phyloP scores from a whole-genome alignment of 2,797 vertebrate genomes.

The Varecia variegata region DNA sequence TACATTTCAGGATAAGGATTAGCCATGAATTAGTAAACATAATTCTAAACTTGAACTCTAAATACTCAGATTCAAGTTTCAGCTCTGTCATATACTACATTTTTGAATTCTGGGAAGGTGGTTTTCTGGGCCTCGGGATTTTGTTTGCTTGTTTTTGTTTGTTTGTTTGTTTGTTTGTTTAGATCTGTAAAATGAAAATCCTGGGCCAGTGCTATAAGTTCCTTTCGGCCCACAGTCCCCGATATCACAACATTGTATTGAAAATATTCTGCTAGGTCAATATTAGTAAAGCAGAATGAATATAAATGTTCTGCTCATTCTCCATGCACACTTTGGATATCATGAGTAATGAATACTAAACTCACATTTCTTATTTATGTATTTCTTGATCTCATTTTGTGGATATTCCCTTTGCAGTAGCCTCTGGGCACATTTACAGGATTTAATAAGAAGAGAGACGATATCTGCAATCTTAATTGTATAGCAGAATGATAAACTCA shows the following conservation, averaged over 20 bases:
- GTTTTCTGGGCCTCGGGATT: neutral
- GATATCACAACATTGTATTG: neutral
- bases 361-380: conserved; percentile 73
- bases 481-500: conserved; percentile 70
- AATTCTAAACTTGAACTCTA: neutral
- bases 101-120: neutral
- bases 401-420: conserved; percentile 64
- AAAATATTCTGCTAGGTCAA: conserved; percentile 44
- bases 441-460: conserved; percentile 74
- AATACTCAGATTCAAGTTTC: neutral
- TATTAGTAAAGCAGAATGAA: conserved; percentile 53
- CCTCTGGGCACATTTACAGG: conserved; percentile 70
- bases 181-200: neutral
- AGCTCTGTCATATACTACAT: neutral
- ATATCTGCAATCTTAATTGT: conserved; percentile 76
- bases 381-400: conserved; percentile 71
- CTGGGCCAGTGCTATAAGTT: neutral
- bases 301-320: conserved; percentile 50
- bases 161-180: neutral
- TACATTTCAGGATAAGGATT: neutral
- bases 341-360: conserved; percentile 70
- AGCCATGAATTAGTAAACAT: neutral
- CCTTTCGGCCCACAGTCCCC: neutral
- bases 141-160: neutral
- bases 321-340: conserved; percentile 39